phyloP scores from a whole-genome alignment of 2,888 invertebrate genomes.

The Acanthosepion pharaonis region DNA sequence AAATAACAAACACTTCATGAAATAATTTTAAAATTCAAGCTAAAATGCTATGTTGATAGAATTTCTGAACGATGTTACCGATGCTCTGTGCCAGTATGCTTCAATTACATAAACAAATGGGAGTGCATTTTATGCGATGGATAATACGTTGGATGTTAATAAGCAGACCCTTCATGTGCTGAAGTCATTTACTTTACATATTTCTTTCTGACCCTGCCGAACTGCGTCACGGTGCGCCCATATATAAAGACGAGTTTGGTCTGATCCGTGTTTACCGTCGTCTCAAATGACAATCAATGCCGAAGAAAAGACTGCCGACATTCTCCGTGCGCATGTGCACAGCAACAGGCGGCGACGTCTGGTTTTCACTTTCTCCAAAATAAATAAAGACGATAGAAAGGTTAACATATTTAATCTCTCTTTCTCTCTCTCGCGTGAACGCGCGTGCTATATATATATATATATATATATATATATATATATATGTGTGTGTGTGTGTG shows the following conservation, averaged over 20 bases:
- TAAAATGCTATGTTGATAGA: neutral
- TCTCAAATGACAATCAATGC: neutral
- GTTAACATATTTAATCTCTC: too few species aligned
- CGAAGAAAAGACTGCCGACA: neutral
- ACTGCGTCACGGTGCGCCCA: neutral
- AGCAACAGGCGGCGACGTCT: neutral
- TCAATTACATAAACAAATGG: neutral
- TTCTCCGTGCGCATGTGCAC: neutral
- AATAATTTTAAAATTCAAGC: too few species aligned
- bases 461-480: too few species aligned
- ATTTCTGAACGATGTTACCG: neutral
- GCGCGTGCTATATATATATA: too few species aligned
- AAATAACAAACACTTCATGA: too few species aligned
- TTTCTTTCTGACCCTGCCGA: neutral
- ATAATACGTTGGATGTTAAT: neutral
- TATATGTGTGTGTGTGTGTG: too few species aligned
- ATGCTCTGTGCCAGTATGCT: neutral
- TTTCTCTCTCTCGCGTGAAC: too few species aligned
- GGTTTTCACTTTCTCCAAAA: too few species aligned
- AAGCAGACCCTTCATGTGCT: neutral
- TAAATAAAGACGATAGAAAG: too few species aligned
- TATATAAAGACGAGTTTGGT: neutral
- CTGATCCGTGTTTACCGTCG: neutral
- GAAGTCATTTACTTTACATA: neutral
- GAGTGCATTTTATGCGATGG: neutral